Conservation (phyloP, 2,113 vertebrate species). For the Neolamprologus fasciatus region DNA sequence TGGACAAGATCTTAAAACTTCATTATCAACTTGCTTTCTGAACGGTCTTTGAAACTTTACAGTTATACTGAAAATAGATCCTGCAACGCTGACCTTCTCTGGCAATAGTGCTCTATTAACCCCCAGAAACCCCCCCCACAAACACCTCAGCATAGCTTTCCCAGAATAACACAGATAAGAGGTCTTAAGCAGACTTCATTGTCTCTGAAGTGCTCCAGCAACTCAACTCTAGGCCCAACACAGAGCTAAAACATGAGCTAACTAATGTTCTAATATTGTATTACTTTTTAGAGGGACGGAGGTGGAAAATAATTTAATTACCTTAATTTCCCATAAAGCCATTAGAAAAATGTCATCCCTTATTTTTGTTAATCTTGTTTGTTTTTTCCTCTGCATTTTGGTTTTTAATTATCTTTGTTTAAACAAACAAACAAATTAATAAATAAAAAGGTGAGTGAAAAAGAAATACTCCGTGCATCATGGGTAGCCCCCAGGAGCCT, state of each 20-base stretch:
- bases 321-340: neutral
- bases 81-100: neutral
- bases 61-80: conserved; percentile 7
- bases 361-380: neutral
- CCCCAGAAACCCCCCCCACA: neutral
- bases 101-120: neutral
- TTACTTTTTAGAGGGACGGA: neutral
- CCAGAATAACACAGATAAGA: conserved; percentile 34
- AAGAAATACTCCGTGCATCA: neutral
- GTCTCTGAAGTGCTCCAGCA: neutral
- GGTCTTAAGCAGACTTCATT: neutral
- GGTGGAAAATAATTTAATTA: neutral
- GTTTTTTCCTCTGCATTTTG: neutral
- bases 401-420: neutral
- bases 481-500: neutral
- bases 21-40: neutral
- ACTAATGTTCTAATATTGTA: neutral
- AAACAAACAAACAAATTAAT: neutral
- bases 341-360: neutral
- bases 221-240: neutral
- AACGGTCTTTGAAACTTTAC: neutral
- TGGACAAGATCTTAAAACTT: neutral
- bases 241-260: neutral
- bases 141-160: neutral
- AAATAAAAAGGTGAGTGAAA: neutral